Evolutionary conservation across 2,888 invertebrate species (phyloP).

Genomic region (Crocallis elinguaria): DNA sequence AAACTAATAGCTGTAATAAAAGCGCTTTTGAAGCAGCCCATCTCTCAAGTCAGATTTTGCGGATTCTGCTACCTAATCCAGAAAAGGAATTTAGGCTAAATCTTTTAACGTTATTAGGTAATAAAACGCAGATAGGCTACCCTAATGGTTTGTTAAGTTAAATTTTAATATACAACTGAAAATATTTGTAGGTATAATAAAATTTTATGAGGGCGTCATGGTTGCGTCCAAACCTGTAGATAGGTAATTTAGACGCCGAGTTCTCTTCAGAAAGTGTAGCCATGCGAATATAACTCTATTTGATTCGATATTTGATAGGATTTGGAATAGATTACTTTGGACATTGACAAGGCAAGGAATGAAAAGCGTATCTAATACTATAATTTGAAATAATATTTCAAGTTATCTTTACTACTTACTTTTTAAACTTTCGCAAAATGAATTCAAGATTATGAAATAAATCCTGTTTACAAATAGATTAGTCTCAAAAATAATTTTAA

Average conservation of each 20-base stretch:
- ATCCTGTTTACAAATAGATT: no score
- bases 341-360: constrained; percentile 14
- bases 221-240: constrained; percentile 11
- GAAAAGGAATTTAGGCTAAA: background rate
- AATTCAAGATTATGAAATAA: no score
- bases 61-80: background rate
- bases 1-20: background rate
- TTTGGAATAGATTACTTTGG: constrained; percentile 25
- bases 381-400: no score
- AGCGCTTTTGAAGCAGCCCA: background rate
- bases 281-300: constrained; percentile 42
- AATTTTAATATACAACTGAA: constrained; percentile 15
- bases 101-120: background rate
- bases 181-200: constrained; percentile 18
- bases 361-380: constrained; percentile 8
- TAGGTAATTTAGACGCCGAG: constrained; percentile 29
- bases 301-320: constrained; percentile 43
- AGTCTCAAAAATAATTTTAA: no score
- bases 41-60: background rate
- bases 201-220: constrained; percentile 13
- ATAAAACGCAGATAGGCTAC: constrained; percentile 3
- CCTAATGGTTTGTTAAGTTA: constrained; percentile 10
- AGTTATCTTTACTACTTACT: no score
- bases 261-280: constrained; percentile 36
- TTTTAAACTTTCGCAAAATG: no score